These are phyloP conservation scores for Ophion ellenae DNA, from an alignment of 2,888 invertebrate genomes.

Conservation along the genomic window DNA sequence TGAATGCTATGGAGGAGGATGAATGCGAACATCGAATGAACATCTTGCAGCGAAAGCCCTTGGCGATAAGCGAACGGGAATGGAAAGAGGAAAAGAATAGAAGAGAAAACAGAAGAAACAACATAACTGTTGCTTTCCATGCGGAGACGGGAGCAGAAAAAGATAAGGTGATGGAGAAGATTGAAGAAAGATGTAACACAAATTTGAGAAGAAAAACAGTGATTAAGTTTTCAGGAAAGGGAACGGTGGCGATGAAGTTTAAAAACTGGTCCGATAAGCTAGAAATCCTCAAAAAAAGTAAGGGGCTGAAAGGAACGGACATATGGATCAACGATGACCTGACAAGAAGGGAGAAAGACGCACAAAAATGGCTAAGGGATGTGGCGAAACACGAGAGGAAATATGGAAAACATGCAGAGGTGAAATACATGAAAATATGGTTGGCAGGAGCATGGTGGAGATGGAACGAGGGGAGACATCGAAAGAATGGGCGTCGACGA, in stretches of 20 bases:
- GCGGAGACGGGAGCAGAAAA: neutral
- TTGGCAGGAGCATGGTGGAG: too few relatives aligned
- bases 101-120: conserved; percentile 5
- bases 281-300: neutral
- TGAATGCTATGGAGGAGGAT: neutral
- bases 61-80: neutral
- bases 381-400: too few relatives aligned
- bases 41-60: neutral
- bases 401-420: too few relatives aligned
- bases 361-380: too few relatives aligned
- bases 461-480: too few relatives aligned
- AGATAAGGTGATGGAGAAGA: neutral
- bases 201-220: neutral
- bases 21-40: neutral
- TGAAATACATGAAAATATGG: too few relatives aligned
- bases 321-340: conserved; percentile 38
- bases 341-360: conserved; percentile 7
- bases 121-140: neutral
- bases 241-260: neutral
- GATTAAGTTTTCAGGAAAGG: neutral
- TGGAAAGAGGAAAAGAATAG: neutral
- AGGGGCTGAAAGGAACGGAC: conserved; percentile 7
- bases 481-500: neutral
- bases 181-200: neutral
- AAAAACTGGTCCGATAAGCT: neutral